Evolutionary conservation across 2,113 vertebrate genomes (phyloP).

Genomic region (Solea solea): DNA sequence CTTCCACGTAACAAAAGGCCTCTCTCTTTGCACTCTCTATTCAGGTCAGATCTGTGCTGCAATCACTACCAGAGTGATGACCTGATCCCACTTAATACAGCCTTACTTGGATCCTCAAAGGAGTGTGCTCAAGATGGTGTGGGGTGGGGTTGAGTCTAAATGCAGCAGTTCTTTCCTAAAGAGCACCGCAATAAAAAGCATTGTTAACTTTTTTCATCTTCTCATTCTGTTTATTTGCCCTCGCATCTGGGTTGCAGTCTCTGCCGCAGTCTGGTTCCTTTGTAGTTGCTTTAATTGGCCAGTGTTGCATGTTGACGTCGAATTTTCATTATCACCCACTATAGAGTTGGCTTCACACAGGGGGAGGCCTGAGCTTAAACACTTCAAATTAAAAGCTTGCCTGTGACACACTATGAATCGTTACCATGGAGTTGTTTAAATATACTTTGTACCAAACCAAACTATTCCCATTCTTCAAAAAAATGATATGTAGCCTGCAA

Average conservation of each 20-base stretch:
- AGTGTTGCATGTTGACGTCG: slow-evolving; percentile 35
- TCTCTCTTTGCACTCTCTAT: slow-evolving; percentile 39
- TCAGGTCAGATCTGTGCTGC: slow-evolving; percentile 56
- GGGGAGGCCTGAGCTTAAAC: slow-evolving; percentile 10
- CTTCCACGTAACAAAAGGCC: slow-evolving; percentile 31
- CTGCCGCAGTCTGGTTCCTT: slow-evolving; percentile 39
- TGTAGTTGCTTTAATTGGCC: slow-evolving; percentile 60
- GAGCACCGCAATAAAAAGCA: slow-evolving; percentile 21
- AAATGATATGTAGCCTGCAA: background rate
- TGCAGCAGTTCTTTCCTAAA: slow-evolving; percentile 35
- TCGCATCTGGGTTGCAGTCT: slow-evolving; percentile 35
- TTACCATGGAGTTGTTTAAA: background rate
- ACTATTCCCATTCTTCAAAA: background rate
- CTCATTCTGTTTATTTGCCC: background rate
- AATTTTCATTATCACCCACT: slow-evolving; percentile 40
- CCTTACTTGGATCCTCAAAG: slow-evolving; percentile 61
- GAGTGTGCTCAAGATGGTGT: slow-evolving; percentile 16
- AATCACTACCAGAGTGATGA: slow-evolving; percentile 65
- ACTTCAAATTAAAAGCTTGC: slow-evolving; percentile 8
- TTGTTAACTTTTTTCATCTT: slow-evolving; percentile 6
- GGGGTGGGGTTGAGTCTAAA: slow-evolving; percentile 39
- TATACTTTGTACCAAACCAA: background rate
- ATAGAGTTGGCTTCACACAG: slow-evolving; percentile 13
- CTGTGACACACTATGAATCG: background rate
- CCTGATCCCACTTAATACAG: slow-evolving; percentile 67